Base-by-base conservation (phyloP, 2,797 vertebrate species). In the Tiaroga cobitis region DNA sequence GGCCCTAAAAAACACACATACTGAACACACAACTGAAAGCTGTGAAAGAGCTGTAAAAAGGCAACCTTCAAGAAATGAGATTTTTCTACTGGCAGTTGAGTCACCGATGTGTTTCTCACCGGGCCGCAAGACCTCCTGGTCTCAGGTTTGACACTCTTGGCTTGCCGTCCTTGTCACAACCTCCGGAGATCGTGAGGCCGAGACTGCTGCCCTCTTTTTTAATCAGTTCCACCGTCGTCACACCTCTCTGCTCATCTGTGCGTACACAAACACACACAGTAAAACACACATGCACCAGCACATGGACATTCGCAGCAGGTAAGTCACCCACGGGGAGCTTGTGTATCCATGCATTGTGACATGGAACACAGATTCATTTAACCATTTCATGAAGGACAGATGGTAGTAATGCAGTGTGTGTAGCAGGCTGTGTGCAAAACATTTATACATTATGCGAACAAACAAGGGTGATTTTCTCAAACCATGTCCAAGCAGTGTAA, bases 161-260 rank as follows among this genome's bases (percentile, higher is more conserved):
- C 91, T 97, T 99, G 89, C 98, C 97, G 3, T 99, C 98, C 93
- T 99, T 99, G 93, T 99, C 98, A 0, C 97, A 99, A 51, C 98
- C 98, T 70, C 98, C 98, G 0, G 98, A 99, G 92, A 99, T 97
- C 83, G 98, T 99, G 91, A 99, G 96, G 68, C 98, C 98, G 0
- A 99, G 96, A 24, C 96, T 98, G 93, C 96, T 97, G 89, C 98
- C 98, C 91, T 99, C 98, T 74, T 97, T 97, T 94, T 99, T 99
- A 91, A 97, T 97, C 91, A 99, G 95, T 92, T 99, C 98, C 92
- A 99, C 98, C 0, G 97, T 94, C 86, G 97, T 98, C 89, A 99
- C 92, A n/a, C 98, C 98, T 88, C 97, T 93, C 91, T 97, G 96
- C 91, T 99, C 98, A 83, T 99, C 98, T 98, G 95, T 90, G 86